Conservation (phyloP, 64 coral and sea anemone genomes). For the Stylophora pistillata region DNA sequence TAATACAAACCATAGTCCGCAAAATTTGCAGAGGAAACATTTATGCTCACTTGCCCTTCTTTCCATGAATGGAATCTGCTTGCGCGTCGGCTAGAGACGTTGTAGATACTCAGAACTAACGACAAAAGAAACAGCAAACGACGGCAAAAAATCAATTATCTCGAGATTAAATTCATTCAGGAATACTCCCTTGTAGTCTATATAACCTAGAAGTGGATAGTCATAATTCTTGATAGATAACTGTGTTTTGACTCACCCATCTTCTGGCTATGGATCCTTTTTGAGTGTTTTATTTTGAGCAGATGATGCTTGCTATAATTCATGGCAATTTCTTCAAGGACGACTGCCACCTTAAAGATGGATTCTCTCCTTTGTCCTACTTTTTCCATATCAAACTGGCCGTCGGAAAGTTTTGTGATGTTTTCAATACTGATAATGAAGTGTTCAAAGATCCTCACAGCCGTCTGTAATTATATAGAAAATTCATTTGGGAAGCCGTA, state of each 20-base stretch:
- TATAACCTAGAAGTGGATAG: no score
- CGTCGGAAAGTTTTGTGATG: neutral
- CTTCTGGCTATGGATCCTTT: neutral
- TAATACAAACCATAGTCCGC: no score
- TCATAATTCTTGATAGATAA: no score
- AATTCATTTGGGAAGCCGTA: neutral
- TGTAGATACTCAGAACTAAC: no score
- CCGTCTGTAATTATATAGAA: neutral
- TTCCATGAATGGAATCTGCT: no score
- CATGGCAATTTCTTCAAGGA: neutral
- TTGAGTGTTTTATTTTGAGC: neutral
- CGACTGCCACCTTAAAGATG: neutral
- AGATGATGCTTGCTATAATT: neutral
- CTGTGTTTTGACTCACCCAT: neutral
- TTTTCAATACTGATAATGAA: neutral
- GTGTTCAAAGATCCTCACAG: neutral
- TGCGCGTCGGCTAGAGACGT: no score
- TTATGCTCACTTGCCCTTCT: no score
- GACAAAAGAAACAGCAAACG: no score
- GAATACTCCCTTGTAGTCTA: no score
- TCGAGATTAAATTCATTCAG: no score
- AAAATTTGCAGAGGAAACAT: no score
- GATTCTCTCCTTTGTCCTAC: neutral
- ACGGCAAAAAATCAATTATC: no score
- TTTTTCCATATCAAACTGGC: neutral